Evolutionary conservation across 2,113 vertebrate species (phyloP), one percentile per base, ranked within the genome.

Genomic region (Odobenus rosmarus): DNA sequence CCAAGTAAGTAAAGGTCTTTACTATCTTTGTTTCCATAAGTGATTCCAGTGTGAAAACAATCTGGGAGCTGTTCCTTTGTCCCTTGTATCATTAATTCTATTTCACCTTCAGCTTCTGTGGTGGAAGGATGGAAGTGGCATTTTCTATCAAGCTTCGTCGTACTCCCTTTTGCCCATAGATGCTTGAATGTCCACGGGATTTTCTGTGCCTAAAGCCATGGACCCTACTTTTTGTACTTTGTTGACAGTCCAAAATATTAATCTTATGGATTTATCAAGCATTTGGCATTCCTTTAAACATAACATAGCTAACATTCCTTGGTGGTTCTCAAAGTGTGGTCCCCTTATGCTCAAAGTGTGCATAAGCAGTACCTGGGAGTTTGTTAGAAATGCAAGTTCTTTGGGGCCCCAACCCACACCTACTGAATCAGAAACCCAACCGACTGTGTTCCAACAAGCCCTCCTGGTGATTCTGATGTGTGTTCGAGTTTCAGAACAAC

Each of bases 31-130:
- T 94, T 90, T 36, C 46, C 31, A 19, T 26, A 76, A 91, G 51
- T 62, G 81, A 93, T 93, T 88, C 55, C 83, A 94, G 39, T 79
- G 49, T 89, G 76, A 92, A 97, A 96, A 83, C 24, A 83, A 39
- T 39, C 46, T 94, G 74, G 55, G 33, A 86, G 19, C 42, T 72
- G 42, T 24, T 86, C 57, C 18, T 86, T 21, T 8, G 14, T 10
- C 26, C 4, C 2, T 7, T 11, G 19, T 39, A 21, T 74, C 76
- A 42, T 5, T 67, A 26, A 90, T 93, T 95, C 23, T 31, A 74
- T 24, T 64, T 88, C 31, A 83, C 79, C 21, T 81, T 92, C 3
- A 92, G 51, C 55, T 90, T 90, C n/a, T 72, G n/a, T 77, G 86
- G 24, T 24, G 91, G 55, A 93, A 79, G 28, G 64, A 91, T 16